Evolutionary conservation across 2,113 vertebrate genomes (phyloP).

Genomic region (Pimephales promelas): DNA sequence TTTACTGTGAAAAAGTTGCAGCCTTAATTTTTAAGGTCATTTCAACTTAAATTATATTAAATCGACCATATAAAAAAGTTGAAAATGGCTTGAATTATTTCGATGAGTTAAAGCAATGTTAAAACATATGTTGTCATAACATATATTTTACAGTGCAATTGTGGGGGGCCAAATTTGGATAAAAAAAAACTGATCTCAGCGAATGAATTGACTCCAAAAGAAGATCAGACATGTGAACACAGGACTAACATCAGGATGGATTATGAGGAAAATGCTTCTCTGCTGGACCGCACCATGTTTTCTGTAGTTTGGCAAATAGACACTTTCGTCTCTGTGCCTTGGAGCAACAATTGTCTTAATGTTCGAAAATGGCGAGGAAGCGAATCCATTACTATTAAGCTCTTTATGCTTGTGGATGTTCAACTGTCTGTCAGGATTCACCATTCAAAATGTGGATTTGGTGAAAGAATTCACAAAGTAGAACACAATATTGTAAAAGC

Average conservation of each 20-base stretch:
- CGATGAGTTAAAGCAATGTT: no score
- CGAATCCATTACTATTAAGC: slow-evolving; percentile 23
- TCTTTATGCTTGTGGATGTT: slow-evolving; percentile 20
- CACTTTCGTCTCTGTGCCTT: background rate
- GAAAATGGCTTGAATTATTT: no score
- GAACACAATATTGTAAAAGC: background rate
- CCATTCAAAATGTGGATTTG: background rate
- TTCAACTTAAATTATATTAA: no score
- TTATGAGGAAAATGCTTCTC: background rate
- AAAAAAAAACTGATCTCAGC: slow-evolving; percentile 9
- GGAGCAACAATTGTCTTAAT: slow-evolving; percentile 38
- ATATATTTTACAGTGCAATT: background rate
- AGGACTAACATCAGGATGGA: background rate
- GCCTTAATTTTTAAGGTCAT: no score
- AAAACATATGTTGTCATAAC: no score
- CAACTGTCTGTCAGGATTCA: background rate
- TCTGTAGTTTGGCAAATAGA: slow-evolving; percentile 19
- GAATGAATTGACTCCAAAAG: no score
- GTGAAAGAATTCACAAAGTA: background rate
- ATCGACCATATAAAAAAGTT: no score
- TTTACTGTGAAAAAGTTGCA: background rate
- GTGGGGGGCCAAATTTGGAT: background rate
- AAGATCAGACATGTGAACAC: no score
- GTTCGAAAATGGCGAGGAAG: background rate
- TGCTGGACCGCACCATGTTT: slow-evolving; percentile 17